phyloP scores from a whole-genome alignment of 2,797 vertebrate genomes.

The Phataginus tricuspis region DNA sequence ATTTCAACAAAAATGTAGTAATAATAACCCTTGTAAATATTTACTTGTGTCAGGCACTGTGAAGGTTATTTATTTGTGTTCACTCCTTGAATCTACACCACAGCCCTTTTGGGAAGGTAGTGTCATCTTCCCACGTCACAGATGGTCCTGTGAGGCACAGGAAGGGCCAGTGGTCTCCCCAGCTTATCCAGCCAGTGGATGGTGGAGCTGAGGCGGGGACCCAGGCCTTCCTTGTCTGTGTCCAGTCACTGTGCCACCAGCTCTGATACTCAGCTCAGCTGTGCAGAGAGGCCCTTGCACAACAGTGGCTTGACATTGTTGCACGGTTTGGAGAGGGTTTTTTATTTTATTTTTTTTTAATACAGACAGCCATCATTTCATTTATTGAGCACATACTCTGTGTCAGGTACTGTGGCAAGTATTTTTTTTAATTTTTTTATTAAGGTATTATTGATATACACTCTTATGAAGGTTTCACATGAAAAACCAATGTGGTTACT shows the following conservation, averaged over 20 bases:
- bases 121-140: neutral
- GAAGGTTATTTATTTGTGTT: neutral
- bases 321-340: neutral
- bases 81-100: neutral
- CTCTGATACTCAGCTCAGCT: neutral
- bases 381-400: too few species aligned
- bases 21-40: neutral
- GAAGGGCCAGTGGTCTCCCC: neutral
- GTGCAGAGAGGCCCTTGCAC: neutral
- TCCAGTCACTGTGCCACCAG: rapidly evolving
- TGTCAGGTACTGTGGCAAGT: too few species aligned
- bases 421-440: too few species aligned
- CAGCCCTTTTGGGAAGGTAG: neutral
- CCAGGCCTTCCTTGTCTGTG: neutral
- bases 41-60: neutral
- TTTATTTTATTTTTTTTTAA: neutral
- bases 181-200: too few species aligned
- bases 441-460: too few species aligned
- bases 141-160: neutral
- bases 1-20: neutral
- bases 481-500: too few species aligned
- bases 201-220: neutral
- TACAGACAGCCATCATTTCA: too few species aligned
- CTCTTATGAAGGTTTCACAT: too few species aligned
- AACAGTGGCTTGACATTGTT: neutral